A percentile compares a stretch with the other conserved stretches of the same genome.
These are phyloP conservation scores for Haplochromis vanheusdeni DNA, from an alignment of 2,113 vertebrate species.

Conservation along the genomic window DNA sequence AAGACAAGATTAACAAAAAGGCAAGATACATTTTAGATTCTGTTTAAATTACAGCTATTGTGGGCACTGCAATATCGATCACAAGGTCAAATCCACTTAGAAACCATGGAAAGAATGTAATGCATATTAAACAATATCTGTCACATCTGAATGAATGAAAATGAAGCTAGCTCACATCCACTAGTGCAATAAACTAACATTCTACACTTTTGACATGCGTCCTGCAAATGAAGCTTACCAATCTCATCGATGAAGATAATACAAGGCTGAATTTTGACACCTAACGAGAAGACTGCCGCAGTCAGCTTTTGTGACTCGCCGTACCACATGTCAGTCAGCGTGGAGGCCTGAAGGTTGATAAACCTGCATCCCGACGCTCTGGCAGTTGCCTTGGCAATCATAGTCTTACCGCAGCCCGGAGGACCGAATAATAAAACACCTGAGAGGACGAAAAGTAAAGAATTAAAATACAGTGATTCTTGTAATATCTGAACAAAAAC, in stretches of 20 bases:
- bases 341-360: constrained; percentile 77
- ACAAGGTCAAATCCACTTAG: neutral
- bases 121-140: neutral
- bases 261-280: constrained; percentile 76
- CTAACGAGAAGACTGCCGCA: constrained; percentile 77
- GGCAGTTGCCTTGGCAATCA: constrained; percentile 77
- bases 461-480: neutral
- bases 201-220: neutral
- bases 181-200: neutral
- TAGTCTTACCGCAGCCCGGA: constrained; percentile 78
- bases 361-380: constrained; percentile 77
- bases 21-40: neutral
- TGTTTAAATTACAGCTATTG: neutral
- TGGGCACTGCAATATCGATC: neutral
- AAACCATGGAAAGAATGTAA: neutral
- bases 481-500: neutral
- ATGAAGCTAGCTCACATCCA: neutral
- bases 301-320: constrained; percentile 79
- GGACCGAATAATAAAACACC: constrained; percentile 77
- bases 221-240: constrained; percentile 48
- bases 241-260: constrained; percentile 81
- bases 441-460: neutral
- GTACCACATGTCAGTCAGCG: constrained; percentile 78
- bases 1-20: neutral
- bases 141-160: neutral